Evolutionary conservation across 2,797 vertebrate species (phyloP).

Genomic region (Thamnophis elegans): DNA sequence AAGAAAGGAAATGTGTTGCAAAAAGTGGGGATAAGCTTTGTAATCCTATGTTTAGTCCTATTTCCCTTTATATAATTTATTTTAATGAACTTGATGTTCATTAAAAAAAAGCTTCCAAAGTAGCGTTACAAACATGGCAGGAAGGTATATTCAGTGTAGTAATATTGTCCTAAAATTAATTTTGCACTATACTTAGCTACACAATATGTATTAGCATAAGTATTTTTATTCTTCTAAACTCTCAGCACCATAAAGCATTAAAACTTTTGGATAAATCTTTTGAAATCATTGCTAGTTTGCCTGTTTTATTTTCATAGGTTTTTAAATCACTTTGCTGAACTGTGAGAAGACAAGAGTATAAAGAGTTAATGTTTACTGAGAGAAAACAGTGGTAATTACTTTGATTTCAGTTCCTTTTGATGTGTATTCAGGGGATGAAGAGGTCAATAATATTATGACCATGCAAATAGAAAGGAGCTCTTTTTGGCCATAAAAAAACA

Average conservation of each 20-base stretch:
- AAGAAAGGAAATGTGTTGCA: neutral
- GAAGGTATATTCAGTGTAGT: neutral
- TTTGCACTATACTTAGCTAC: too few species aligned
- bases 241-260: slow-evolving; percentile 48
- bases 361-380: slow-evolving; percentile 77
- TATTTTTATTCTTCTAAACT: slow-evolving; percentile 33
- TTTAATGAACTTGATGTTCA: neutral
- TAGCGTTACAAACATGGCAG: neutral
- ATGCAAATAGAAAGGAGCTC: slow-evolving; percentile 82
- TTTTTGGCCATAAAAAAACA: slow-evolving; percentile 76
- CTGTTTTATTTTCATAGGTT: slow-evolving; percentile 53
- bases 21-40: neutral
- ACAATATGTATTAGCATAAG: neutral
- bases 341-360: slow-evolving; percentile 47
- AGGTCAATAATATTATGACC: slow-evolving; percentile 85
- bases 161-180: neutral
- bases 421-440: slow-evolving; percentile 77
- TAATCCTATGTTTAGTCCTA: neutral
- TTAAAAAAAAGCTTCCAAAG: neutral
- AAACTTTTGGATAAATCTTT: slow-evolving; percentile 50
- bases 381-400: slow-evolving; percentile 77
- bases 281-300: slow-evolving; percentile 58
- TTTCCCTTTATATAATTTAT: neutral
- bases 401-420: slow-evolving; percentile 80
- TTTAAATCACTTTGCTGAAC: slow-evolving; percentile 69